phyloP scores from a whole-genome alignment of 30 jellyfish, hydroid and myxozoan genomes.

The Pseudorhiza aurosa region DNA sequence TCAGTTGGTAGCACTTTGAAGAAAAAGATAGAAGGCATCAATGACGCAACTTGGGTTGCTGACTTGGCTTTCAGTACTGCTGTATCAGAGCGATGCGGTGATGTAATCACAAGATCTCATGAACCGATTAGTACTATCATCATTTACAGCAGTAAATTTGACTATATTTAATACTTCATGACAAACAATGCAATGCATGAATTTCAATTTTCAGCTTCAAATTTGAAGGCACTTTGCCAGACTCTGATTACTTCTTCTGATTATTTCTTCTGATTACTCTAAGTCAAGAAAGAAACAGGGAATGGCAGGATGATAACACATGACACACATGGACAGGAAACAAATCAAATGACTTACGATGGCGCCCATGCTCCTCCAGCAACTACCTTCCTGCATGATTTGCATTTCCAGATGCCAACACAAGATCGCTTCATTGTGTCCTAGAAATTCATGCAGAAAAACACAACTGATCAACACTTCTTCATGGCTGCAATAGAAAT shows the following conservation, averaged over 20 bases:
- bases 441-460: slow-evolving; percentile 47
- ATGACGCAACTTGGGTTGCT: background rate
- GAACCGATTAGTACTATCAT: slow-evolving; percentile 9
- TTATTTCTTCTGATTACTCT: no score
- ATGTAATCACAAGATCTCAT: slow-evolving; percentile 19
- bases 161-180: no score
- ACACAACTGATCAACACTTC: background rate
- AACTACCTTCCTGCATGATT: slow-evolving; percentile 83
- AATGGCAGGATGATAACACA: no score
- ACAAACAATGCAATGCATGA: no score
- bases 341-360: slow-evolving; percentile 57
- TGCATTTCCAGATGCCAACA: slow-evolving; percentile 99
- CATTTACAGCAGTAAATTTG: slow-evolving; percentile 25
- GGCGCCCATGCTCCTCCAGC: slow-evolving; percentile 99
- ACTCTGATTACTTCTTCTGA: no score
- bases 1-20: background rate
- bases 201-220: no score
- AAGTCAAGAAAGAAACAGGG: no score
- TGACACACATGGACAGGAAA: background rate
- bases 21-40: background rate
- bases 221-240: no score
- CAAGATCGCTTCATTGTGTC: slow-evolving; percentile 92
- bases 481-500: no score
- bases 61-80: slow-evolving; percentile 1
- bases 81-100: slow-evolving; percentile 66